Evolutionary conservation across 2,113 vertebrate genomes (phyloP).

Genomic region (Axis porcinus): DNA sequence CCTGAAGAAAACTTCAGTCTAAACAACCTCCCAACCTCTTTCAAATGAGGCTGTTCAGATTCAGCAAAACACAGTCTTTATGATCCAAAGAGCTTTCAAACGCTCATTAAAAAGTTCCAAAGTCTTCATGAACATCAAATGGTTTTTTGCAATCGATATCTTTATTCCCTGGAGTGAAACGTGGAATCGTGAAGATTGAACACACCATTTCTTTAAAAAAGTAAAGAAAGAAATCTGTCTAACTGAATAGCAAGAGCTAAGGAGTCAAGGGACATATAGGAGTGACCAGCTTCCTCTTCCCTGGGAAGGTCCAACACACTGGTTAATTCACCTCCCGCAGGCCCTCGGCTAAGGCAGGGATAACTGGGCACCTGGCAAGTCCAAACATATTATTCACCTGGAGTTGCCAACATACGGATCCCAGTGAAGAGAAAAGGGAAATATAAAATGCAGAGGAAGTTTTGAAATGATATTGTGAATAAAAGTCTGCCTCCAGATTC

Average conservation of each 20-base stretch:
- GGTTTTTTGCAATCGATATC: neutral
- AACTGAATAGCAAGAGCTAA: neutral
- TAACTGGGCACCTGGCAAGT: neutral
- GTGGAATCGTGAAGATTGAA: neutral
- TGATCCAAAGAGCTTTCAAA: neutral
- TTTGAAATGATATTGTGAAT: neutral
- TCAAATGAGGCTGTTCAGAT: neutral
- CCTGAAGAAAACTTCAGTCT: neutral
- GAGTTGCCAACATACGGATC: neutral
- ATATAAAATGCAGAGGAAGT: neutral
- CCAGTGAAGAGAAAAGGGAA: neutral
- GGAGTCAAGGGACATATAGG: neutral
- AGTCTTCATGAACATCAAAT: slow-evolving; percentile 23
- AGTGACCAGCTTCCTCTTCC: neutral
- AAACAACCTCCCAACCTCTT: neutral
- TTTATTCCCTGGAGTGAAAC: neutral
- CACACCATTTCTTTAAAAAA: neutral
- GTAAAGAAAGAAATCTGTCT: neutral
- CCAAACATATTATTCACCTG: neutral
- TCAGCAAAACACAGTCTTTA: neutral
- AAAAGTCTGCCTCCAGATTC: neutral
- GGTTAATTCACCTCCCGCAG: neutral
- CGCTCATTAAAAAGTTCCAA: slow-evolving; percentile 15
- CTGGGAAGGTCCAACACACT: neutral
- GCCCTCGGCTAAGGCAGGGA: neutral